Base-by-base conservation (phyloP, 2,797 vertebrate genomes). In the Girardinus metallicus region DNA sequence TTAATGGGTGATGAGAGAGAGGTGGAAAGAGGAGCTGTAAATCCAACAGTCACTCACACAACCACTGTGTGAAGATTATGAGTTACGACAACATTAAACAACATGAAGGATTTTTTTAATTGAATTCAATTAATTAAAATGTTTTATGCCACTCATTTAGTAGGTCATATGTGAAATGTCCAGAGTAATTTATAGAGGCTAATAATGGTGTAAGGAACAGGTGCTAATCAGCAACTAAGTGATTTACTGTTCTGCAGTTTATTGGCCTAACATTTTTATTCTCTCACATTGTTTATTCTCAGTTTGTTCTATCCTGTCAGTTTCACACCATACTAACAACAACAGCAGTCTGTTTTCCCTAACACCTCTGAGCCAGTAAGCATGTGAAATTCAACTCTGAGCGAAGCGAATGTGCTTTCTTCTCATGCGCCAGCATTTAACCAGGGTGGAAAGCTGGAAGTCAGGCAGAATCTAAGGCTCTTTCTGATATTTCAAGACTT, bases 371-470 rank as follows among this genome's bases (percentile, higher is more conserved):
- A 26, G 1, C 74, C 47, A 83, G 78, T 7, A 2, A 55, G 47
- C 51, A 34, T 74, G 26, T 64, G 55, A 18, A 79, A 53, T 79
- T 75, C 55, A 83, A 41, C 10, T 12, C 18, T 79, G 77, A 83
- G 62, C 4, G 0, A 18, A 73, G 53, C 68, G 70, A 81, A 83
- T 74, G 39, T 79, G 72, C 34, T 87, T 78, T 82, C 70, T 55
- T 39, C 70, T 70, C 15, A 0, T 71, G 73, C 79, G 47, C 47
- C 10, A 34, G 64, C 62, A 36, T 84, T 55, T 80, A 75, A 77
- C 84, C 72, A 82, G 68, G 41, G 31, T 74, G 46, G 43, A 80
- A 6, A n/a, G 74, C 81, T 80, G 81, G 72, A 26, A 64, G 31
- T 73, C n/a, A 51, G 39, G 74, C 73, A 80, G 26, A 60, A 77